phyloP scores from a whole-genome alignment of 2,797 vertebrate species.

The Tenualosa thibaudeaui region DNA sequence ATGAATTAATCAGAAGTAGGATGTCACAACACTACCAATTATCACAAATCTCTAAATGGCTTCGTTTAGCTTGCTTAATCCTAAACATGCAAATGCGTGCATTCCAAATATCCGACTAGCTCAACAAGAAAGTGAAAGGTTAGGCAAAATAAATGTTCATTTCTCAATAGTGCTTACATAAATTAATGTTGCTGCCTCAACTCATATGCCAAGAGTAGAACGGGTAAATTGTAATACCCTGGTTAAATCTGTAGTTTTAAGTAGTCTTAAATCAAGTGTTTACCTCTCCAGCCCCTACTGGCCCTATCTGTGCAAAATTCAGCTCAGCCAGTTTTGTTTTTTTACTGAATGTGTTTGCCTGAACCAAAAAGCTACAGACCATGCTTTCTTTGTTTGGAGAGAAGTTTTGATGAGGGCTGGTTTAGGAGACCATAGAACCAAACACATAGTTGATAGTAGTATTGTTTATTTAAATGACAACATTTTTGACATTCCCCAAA shows the following conservation, averaged over 20 bases:
- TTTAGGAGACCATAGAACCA: not conserved
- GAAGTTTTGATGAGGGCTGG: not conserved
- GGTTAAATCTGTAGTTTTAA: not conserved
- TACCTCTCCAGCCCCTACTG: not conserved
- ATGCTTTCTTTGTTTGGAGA: not conserved
- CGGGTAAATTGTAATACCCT: not conserved
- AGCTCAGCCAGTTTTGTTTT: not conserved
- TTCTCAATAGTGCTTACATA: slow-evolving; percentile 3
- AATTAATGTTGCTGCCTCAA: not conserved
- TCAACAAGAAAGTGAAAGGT: not conserved
- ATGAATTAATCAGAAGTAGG: not conserved
- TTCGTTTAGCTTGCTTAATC: not conserved
- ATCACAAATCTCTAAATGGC: not conserved
- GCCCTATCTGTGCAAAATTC: not conserved
- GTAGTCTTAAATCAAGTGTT: not conserved
- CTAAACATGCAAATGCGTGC: not conserved
- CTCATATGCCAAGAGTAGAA: not conserved
- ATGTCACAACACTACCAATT: not conserved
- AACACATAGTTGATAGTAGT: not conserved
- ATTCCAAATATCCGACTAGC: not conserved
- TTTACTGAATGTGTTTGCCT: not conserved
- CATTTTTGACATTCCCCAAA: slow-evolving; percentile 7
- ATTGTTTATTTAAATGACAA: not conserved
- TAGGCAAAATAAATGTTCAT: not conserved
- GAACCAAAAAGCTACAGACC: not conserved